Conservation (phyloP, 1,140 invertebrate genomes). For the Musca domestica region DNA sequence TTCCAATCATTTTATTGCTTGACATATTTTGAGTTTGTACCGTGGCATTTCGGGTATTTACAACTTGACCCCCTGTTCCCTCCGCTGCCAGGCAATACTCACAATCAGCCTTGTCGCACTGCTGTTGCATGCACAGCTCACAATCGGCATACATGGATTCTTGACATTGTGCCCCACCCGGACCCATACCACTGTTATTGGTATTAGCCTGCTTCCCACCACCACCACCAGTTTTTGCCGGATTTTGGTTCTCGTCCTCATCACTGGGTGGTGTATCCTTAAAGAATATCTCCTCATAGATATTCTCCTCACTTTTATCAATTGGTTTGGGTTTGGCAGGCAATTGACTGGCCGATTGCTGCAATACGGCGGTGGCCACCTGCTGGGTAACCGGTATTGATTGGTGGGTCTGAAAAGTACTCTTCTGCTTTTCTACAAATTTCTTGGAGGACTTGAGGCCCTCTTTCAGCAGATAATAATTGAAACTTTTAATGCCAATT, state of each 20-base stretch:
- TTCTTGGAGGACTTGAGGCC: slow-evolving; percentile 50
- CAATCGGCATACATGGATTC: slow-evolving; percentile 38
- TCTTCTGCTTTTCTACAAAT: slow-evolving; percentile 39
- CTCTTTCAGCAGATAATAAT: slow-evolving; percentile 52
- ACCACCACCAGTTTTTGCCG: not conserved
- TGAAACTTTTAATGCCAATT: slow-evolving; percentile 54
- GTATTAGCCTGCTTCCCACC: not conserved
- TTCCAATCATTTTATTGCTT: slow-evolving; percentile 6
- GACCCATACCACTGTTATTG: not conserved
- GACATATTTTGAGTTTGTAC: not conserved
- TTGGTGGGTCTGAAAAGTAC: slow-evolving; percentile 10
- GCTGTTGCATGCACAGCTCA: slow-evolving; percentile 48
- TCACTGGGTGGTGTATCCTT: slow-evolving; percentile 37
- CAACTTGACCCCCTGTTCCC: not conserved
- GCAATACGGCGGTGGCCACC: not conserved
- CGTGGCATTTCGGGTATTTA: not conserved
- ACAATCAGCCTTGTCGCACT: slow-evolving; percentile 49
- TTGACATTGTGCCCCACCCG: not conserved
- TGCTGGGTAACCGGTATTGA: not conserved
- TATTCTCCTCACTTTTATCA: slow-evolving; percentile 51
- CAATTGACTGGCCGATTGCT: not conserved
- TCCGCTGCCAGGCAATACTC: slow-evolving; percentile 37
- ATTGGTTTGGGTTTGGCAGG: slow-evolving; percentile 30
- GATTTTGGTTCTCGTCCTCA: slow-evolving; percentile 23
- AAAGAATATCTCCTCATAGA: slow-evolving; percentile 53